These are phyloP conservation scores for Tricholaema leucomelas DNA, from an alignment of 2,113 vertebrate species.

Conservation along the genomic window DNA sequence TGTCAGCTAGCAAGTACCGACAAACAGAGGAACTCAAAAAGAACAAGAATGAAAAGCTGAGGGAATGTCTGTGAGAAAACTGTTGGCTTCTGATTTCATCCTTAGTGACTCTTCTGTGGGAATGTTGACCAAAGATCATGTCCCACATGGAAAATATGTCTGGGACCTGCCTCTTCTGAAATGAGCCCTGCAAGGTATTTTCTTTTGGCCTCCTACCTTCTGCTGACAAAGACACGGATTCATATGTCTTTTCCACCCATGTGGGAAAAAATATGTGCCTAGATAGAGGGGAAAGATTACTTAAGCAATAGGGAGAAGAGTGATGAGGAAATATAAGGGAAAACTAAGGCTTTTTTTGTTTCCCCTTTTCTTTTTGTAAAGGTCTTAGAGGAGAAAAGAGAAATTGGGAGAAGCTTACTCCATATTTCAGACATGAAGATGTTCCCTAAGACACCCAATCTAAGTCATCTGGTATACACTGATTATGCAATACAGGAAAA, in stretches of 20 bases:
- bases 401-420: not conserved
- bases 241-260: not conserved
- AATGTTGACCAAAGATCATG: not conserved
- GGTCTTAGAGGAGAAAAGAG: not conserved
- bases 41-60: not conserved
- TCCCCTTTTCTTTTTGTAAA: not conserved
- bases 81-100: not conserved
- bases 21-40: not conserved
- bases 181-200: not conserved
- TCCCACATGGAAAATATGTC: not conserved
- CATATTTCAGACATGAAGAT: not conserved
- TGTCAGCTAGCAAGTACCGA: not conserved
- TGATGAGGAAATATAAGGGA: not conserved
- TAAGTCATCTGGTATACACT: not conserved
- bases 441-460: not conserved
- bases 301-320: not conserved
- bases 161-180: not conserved
- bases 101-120: not conserved
- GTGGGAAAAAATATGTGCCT: not conserved
- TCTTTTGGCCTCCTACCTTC: not conserved
- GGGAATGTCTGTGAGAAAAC: not conserved
- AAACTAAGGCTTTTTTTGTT: no score
- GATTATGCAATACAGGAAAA: not conserved
- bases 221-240: not conserved
- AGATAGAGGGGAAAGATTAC: not conserved